Evolutionary conservation across 2,888 invertebrate genomes (phyloP), one percentile per base, ranked within the genome.

Genomic region (Polyploca ridens): DNA sequence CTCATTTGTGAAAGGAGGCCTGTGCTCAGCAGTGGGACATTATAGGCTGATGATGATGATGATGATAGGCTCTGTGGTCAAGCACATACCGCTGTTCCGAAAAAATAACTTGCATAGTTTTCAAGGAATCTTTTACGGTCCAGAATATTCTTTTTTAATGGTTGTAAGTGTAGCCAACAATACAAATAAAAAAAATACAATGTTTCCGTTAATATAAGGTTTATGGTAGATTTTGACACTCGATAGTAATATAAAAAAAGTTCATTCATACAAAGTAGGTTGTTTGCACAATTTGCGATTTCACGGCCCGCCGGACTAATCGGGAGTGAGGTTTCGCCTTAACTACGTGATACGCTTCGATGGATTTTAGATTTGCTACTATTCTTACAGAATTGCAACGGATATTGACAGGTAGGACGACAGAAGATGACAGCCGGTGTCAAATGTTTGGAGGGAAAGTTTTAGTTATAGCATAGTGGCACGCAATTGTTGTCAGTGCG

Each of bases 281-380:
- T 74, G 78, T 77, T 74, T 78, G 78, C 77, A 78, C 77, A 77
- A 77, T 77, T 77, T 76, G 70, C 76, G 78, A 77, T 77, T 77
- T 74, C 68, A 58, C 76, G 78, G 75, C 57, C 65, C 69, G 67
- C 68, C 70, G 69, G 68, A 70, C 41, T 70, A 33, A 57, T 58
- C 76, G 72, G 75, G 71, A 74, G 78, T 76, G 75, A 74, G 78
- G 69, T 69, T 70, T 70, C 74, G 65, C 68, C 64, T 68, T 77
- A 78, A 78, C 72, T 72, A 66, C 67, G 64, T 67, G 61, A 58
- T 68, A 72, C 60, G 71, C 68, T 57, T 14, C 46, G 61, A 33
- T 62, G 65, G 61, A 13, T 62, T 58, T n/a, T 46, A 62, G 75
- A 77, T 76, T 69, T 77, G 77, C 74, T 77, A 77, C 78, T 71